Conservation (phyloP, 2,113 vertebrate species). For the Colaptes auratus region DNA sequence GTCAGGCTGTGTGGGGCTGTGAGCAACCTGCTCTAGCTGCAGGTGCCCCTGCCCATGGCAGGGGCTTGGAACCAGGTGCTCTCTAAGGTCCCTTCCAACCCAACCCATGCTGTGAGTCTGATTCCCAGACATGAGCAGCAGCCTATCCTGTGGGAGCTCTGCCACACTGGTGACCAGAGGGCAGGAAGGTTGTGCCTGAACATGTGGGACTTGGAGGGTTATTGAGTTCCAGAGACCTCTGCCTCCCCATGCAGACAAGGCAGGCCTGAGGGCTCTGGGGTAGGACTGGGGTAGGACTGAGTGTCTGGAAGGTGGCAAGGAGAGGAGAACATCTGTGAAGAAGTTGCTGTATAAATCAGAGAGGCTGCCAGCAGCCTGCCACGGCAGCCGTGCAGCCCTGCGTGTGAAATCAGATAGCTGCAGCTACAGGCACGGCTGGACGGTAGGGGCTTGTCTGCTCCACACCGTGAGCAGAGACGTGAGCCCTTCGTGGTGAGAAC, state of each 20-base stretch:
- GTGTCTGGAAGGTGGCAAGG: background rate
- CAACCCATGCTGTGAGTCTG: too few relatives aligned
- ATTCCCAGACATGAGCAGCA: too few relatives aligned
- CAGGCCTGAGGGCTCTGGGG: accelerated
- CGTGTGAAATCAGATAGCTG: slow-evolving; percentile 58
- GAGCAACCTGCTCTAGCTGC: too few relatives aligned
- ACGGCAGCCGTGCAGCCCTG: background rate
- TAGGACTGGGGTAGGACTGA: background rate
- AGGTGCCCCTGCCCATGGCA: too few relatives aligned
- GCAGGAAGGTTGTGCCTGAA: background rate
- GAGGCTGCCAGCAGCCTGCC: slow-evolving; percentile 37
- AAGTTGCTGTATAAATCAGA: slow-evolving; percentile 16
- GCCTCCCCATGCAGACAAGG: background rate
- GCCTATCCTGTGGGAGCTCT: accelerated
- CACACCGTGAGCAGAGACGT: slow-evolving; percentile 20
- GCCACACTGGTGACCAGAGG: background rate
- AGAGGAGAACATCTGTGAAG: background rate
- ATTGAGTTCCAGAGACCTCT: background rate
- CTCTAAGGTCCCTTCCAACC: too few relatives aligned
- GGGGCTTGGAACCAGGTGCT: too few relatives aligned
- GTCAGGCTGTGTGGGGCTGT: too few relatives aligned
- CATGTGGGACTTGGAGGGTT: accelerated
- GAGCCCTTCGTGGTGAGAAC: slow-evolving; percentile 65
- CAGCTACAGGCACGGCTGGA: slow-evolving; percentile 42
- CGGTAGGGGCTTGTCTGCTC: slow-evolving; percentile 51